These are phyloP conservation scores for Meda fulgida DNA, from an alignment of 2,797 vertebrate species.

Conservation along the genomic window DNA sequence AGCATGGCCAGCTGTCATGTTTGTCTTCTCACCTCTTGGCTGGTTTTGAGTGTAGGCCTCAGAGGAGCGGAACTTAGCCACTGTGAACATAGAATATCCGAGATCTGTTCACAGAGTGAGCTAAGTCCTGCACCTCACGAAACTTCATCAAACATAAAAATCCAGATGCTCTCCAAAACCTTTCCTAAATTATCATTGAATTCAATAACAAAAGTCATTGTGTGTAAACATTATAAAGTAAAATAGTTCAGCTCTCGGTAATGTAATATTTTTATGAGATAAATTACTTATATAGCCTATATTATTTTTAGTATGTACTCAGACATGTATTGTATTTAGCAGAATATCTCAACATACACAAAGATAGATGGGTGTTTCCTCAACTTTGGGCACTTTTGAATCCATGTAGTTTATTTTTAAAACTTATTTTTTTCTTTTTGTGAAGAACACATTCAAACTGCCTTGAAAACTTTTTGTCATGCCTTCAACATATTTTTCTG, in stretches of 20 bases:
- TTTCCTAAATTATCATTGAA: not conserved
- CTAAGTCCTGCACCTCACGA: conserved; percentile 85
- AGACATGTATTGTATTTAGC: not conserved
- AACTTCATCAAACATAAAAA: conserved; percentile 59
- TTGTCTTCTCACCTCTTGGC: conserved; percentile 34
- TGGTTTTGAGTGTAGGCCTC: conserved; percentile 65
- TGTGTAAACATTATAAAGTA: not conserved
- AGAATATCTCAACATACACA: not conserved
- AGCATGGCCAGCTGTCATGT: conserved; percentile 19
- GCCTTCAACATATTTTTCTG: not conserved
- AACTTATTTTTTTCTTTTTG: not conserved
- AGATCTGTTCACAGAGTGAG: conserved; percentile 85
- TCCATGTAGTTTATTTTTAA: not conserved
- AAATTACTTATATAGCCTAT: not conserved
- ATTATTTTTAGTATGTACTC: not conserved
- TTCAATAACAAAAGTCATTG: not conserved
- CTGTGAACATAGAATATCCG: conserved; percentile 84
- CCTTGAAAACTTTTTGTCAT: not conserved
- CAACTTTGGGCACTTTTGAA: not conserved
- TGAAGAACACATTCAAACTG: not conserved
- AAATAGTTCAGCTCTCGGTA: not conserved
- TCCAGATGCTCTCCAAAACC: conserved; percentile 33
- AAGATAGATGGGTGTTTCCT: not conserved
- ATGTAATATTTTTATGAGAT: not conserved
- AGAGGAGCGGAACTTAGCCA: conserved; percentile 89